Conservation (phyloP, 1,140 invertebrate genomes). For the Aphis craccivora region DNA sequence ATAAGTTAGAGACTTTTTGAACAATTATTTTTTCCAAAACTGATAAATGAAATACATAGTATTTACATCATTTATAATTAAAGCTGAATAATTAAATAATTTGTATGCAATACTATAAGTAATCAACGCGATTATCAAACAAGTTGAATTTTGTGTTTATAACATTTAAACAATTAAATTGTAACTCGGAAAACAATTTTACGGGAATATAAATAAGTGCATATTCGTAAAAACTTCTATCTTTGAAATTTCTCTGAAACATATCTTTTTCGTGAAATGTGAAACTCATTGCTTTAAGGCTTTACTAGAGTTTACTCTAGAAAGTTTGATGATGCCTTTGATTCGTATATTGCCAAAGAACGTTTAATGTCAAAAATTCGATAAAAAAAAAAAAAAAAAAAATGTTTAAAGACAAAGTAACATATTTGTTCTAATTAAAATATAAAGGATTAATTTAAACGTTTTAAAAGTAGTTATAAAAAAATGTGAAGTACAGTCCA, state of each 20-base stretch:
- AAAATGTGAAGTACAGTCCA: not conserved
- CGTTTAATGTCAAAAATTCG: not conserved
- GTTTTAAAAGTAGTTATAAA: not conserved
- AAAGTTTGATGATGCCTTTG: not conserved
- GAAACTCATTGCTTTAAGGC: not conserved
- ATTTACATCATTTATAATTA: not conserved
- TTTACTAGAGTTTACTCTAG: not conserved
- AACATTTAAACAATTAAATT: not conserved
- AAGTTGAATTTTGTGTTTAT: not conserved
- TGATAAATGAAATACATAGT: not conserved
- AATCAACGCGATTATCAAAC: not conserved
- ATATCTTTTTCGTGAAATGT: not conserved
- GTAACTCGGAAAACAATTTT: not conserved
- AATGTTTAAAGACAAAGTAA: not conserved
- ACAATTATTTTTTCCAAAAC: not conserved
- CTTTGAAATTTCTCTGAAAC: not conserved
- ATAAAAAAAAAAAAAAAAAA: not conserved
- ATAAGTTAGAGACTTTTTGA: not conserved
- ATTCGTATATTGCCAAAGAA: not conserved
- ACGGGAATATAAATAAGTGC: not conserved
- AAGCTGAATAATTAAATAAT: not conserved
- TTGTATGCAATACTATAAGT: not conserved
- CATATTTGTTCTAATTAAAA: not conserved
- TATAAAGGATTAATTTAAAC: not conserved
- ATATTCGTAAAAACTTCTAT: not conserved